These are phyloP conservation scores for Hippopotamus amphibius DNA, from an alignment of 2,113 vertebrate species.

Conservation along the genomic window DNA sequence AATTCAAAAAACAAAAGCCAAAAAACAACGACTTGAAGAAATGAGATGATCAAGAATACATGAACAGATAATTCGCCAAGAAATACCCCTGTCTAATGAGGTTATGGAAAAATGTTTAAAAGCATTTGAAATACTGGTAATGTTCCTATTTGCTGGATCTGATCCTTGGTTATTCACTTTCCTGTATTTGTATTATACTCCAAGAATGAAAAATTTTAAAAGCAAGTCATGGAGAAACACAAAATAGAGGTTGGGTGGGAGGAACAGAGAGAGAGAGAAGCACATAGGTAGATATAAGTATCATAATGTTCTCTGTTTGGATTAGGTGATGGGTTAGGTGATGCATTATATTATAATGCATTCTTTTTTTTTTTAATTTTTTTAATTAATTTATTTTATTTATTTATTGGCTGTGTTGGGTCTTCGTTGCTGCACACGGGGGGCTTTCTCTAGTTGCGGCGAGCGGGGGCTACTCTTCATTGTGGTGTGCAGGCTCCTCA, in stretches of 20 bases:
- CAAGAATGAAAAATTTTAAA: neutral
- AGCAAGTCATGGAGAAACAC: neutral
- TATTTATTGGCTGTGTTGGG: no score
- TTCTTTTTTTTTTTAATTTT: no score
- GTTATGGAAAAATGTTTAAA: neutral
- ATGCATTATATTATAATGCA: neutral
- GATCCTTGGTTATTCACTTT: neutral
- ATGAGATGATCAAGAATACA: neutral
- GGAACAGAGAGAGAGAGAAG: neutral
- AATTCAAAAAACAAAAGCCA: no score
- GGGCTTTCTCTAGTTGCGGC: no score
- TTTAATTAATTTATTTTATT: no score
- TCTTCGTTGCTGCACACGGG: no score
- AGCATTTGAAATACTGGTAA: neutral
- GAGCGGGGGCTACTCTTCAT: no score
- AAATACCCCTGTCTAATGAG: neutral
- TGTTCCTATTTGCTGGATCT: constrained; percentile 15
- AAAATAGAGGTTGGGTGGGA: neutral
- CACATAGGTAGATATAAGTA: neutral
- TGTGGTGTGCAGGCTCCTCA: no score
- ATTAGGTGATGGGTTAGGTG: neutral
- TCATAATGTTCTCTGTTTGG: neutral
- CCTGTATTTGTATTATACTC: neutral
- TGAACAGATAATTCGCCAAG: neutral
- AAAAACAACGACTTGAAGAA: neutral